Evolutionary conservation across 2,113 vertebrate genomes (phyloP).

Genomic region (Orthonyx spaldingii): DNA sequence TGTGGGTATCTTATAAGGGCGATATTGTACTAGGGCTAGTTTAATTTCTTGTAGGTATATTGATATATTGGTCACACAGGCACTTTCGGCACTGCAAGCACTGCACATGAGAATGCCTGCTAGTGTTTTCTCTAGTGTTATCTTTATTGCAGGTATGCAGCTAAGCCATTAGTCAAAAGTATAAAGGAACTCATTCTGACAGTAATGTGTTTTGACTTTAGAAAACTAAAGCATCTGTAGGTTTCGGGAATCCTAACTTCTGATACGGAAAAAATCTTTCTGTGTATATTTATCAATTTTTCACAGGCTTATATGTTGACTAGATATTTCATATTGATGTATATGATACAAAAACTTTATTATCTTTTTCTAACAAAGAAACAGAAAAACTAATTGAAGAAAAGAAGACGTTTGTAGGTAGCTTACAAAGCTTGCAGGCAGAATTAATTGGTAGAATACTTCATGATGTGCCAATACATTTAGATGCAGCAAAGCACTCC

Average conservation of each 20-base stretch:
- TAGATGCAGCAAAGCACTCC: not conserved
- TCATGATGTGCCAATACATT: not conserved
- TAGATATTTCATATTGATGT: not conserved
- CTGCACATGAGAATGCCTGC: not conserved
- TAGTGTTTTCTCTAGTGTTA: not conserved
- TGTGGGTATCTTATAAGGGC: rapidly evolving
- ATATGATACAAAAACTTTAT: not conserved
- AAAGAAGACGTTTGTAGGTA: not conserved
- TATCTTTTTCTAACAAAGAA: not conserved
- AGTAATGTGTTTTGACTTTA: not conserved
- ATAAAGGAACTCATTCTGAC: not conserved
- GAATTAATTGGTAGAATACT: not conserved
- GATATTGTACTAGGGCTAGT: not conserved
- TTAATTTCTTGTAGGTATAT: not conserved
- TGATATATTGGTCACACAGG: not conserved
- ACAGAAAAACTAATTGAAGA: not conserved
- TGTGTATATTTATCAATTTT: not conserved
- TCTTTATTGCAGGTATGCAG: not conserved
- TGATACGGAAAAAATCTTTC: not conserved
- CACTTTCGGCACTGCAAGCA: not conserved
- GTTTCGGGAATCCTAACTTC: not conserved
- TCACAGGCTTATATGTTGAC: not conserved
- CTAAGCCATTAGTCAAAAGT: not conserved
- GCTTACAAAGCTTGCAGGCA: not conserved
- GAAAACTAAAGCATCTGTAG: not conserved